Evolutionary conservation across 1,140 invertebrate species (phyloP), one percentile per base, ranked within the genome.

Genomic region (Drosophila pandora): DNA sequence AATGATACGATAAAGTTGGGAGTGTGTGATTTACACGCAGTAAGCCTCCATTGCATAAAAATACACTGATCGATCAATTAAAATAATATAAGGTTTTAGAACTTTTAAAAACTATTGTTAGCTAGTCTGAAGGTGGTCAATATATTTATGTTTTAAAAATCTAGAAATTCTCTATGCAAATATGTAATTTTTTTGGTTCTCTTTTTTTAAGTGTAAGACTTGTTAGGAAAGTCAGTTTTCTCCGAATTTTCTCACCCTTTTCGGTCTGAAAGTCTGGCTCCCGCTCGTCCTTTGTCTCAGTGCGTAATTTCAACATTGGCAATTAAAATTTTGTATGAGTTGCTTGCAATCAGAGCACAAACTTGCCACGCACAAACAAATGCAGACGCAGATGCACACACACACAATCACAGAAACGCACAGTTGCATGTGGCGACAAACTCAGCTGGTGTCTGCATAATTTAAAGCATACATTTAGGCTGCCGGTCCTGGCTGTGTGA

Each of bases 321-420:
- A 88, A 88, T 88, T 88, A 88, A 88, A 89, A 88, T 88, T 88
- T 88, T 75, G 84, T 89, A 88, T 89, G 83, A 88, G 83, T 89
- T 88, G 83, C 76, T 73, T 79, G 83, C 83, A 88, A 88, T 88
- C 84, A 88, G 83, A 71, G 79, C 84, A 76, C 56, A 79, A 88
- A 76, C 70, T 83, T 88, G 79, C 70, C 64, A 79, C 47, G 62
- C 54, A 76, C 73, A 76, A 68, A 68, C 73, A 76, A 68, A 76
- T 48, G 49, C 52, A 34, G 41, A 63, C 45, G 39, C 71, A 54
- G 50, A 34, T 52, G 34, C 65, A 56, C 59, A 61, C 47, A 60
- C 45, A 55, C 60, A 63, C 56, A 28, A 6, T 28, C 25, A 69
- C 45, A 28, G 12, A 17, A 13, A n/a, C 5, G 39, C 39, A 41